Evolutionary conservation across 1,140 invertebrate species (phyloP), one percentile per base, ranked within the genome.

Genomic region (Proales similis): DNA sequence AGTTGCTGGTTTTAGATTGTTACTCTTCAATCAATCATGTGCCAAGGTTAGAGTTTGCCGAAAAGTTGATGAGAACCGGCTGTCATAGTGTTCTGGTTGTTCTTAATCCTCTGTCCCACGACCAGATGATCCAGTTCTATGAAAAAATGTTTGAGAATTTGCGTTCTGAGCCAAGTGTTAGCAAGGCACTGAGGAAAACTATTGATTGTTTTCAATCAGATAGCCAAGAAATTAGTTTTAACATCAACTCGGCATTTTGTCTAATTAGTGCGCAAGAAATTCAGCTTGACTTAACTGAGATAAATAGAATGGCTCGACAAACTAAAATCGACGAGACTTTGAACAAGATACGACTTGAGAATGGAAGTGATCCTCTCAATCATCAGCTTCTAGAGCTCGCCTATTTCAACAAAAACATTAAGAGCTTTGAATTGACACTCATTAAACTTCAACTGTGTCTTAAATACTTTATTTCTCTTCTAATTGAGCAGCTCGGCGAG

Each of bases 61-160:
- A 43, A 27, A 57, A 57, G 32, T 24, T 57, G 39, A n/a, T 57
- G 1, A 42, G 36, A 6, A 6, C 36, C 0, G 51, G 51, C 3
- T 57, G 51, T 4, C 39, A 57, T 42, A 42, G 51, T 57, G 36
- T 57, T 42, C 22, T 57, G 30, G 14, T 57, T n/a, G 51, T 57
- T 4, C 24, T 57, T 42, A 2, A 19, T 14, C 51, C 51, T 9
- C 12, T 57, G 26, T 36, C 27, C 9, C 36, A 57, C 20, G 6
- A 26, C 3, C 22, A 42, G 2, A 57, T 57, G 51, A 24, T 24
- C 17, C 4, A 22, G 11, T 57, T 57, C 30, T 57, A 57, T 26
- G 30, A 3, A n/a, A 42, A 17, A 42, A 42, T 57, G 39, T 57
- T 57, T n/a, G 51, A 42, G 20, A 26, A 26, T 42, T 42, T 57